Evolutionary conservation across 2,113 vertebrate genomes (phyloP).

Genomic region (Euleptes europaea): DNA sequence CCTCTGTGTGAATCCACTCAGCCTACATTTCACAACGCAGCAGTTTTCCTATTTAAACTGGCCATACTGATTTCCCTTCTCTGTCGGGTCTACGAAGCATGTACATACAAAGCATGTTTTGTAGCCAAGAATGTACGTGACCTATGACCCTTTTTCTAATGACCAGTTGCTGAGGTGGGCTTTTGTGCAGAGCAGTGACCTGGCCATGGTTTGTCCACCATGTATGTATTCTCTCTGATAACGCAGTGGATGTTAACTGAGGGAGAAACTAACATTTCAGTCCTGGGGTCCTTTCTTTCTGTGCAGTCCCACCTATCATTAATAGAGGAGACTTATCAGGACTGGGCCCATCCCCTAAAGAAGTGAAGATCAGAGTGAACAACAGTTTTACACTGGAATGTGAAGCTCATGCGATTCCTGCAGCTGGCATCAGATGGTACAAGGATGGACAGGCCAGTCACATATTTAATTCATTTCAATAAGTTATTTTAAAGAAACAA

Average conservation of each 20-base stretch:
- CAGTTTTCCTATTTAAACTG: background rate
- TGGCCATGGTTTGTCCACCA: background rate
- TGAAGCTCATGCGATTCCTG: conserved; percentile 87
- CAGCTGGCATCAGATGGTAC: conserved; percentile 89
- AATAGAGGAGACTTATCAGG: conserved; percentile 84
- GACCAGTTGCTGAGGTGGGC: background rate
- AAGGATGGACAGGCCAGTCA: conserved; percentile 93
- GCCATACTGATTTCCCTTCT: background rate
- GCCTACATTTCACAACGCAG: background rate
- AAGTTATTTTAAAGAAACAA: background rate
- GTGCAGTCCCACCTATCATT: conserved; percentile 91
- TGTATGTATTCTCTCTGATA: background rate
- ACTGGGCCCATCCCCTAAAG: conserved; percentile 83
- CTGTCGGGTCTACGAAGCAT: background rate
- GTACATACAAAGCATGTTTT: background rate
- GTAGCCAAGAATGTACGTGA: background rate
- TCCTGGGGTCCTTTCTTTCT: conserved; percentile 31
- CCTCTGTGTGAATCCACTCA: background rate
- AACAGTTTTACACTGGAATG: conserved; percentile 90
- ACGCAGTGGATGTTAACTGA: background rate
- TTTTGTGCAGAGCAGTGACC: background rate
- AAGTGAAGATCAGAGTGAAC: conserved; percentile 94
- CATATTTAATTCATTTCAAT: conserved; percentile 29
- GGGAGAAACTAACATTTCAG: background rate
- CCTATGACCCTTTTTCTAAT: background rate